These are phyloP conservation scores for Hyphantria cunea DNA, from an alignment of 1,140 invertebrate genomes.

Conservation along the genomic window DNA sequence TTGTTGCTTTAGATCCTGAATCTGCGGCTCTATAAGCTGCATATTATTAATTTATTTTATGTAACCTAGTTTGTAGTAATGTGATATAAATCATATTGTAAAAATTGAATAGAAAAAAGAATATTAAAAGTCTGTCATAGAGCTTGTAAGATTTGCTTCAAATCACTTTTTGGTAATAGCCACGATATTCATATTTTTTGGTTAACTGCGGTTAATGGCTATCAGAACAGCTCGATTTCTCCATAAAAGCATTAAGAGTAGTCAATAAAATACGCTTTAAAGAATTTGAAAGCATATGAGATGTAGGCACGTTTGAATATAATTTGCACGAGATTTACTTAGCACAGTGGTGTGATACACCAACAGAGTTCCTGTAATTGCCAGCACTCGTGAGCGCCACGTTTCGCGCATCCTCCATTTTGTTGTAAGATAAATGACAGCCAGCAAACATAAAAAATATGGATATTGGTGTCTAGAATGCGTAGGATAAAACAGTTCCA, in stretches of 20 bases:
- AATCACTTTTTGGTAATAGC: conserved; percentile 19
- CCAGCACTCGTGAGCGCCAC: conserved; percentile 36
- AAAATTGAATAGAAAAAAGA: not conserved
- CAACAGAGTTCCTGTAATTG: conserved; percentile 22
- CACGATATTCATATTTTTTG: conserved; percentile 79
- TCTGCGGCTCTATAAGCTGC: too few species aligned
- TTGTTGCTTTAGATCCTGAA: too few species aligned
- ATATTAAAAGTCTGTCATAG: conserved; percentile 8
- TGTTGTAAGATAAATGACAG: conserved; percentile 68
- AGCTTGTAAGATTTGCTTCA: conserved; percentile 15
- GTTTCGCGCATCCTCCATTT: conserved; percentile 33
- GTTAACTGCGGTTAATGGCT: conserved; percentile 10
- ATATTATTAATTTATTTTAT: too few species aligned
- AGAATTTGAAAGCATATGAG: conserved; percentile 34
- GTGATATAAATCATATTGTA: conserved; percentile 3
- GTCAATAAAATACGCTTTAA: conserved; percentile 49
- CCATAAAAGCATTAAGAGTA: conserved; percentile 27
- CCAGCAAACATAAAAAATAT: conserved; percentile 74
- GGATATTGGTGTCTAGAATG: conserved; percentile 68
- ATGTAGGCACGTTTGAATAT: conserved; percentile 43
- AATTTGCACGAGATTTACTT: conserved; percentile 45
- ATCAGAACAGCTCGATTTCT: conserved; percentile 16
- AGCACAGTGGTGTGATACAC: conserved; percentile 29
- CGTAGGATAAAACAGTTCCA: conserved; percentile 23
- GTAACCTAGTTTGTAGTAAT: not conserved